These are phyloP conservation scores for Drosophila simulans DNA, from an alignment of 1,140 invertebrate species.

Conservation along the genomic window DNA sequence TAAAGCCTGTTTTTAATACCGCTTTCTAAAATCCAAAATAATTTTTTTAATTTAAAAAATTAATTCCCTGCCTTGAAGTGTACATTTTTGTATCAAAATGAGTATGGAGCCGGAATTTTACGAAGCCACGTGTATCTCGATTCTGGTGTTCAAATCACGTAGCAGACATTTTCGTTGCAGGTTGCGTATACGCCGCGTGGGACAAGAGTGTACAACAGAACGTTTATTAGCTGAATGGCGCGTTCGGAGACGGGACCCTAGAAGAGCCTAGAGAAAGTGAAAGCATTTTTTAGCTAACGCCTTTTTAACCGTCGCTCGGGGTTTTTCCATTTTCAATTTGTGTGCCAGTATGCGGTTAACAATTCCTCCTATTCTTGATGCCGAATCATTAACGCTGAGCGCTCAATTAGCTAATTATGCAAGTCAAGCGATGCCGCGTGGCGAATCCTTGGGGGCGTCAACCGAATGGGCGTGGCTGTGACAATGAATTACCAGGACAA, in stretches of 20 bases:
- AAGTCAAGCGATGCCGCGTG: conserved; percentile 24
- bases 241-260: not conserved
- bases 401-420: conserved; percentile 72
- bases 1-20: too few species aligned
- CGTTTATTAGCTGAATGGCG: conserved; percentile 55
- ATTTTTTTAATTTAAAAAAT: too few species aligned
- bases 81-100: conserved; percentile 23
- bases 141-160: conserved; percentile 74
- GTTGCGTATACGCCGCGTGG: conserved; percentile 76
- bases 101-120: conserved; percentile 45
- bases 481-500: conserved; percentile 26
- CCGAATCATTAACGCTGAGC: conserved; percentile 50
- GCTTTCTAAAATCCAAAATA: too few species aligned
- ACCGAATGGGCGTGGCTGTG: conserved; percentile 17
- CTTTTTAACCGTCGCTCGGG: conserved; percentile 51
- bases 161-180: conserved; percentile 71
- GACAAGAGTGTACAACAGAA: conserved; percentile 43
- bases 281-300: conserved; percentile 51
- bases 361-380: conserved; percentile 16
- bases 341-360: conserved; percentile 10
- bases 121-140: conserved; percentile 55
- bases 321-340: conserved; percentile 38
- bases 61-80: not conserved
- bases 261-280: not conserved
- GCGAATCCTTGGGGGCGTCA: conserved; percentile 11